Conservation (phyloP, 2,113 vertebrate species). For the Mesoclemmys tuberculata region DNA sequence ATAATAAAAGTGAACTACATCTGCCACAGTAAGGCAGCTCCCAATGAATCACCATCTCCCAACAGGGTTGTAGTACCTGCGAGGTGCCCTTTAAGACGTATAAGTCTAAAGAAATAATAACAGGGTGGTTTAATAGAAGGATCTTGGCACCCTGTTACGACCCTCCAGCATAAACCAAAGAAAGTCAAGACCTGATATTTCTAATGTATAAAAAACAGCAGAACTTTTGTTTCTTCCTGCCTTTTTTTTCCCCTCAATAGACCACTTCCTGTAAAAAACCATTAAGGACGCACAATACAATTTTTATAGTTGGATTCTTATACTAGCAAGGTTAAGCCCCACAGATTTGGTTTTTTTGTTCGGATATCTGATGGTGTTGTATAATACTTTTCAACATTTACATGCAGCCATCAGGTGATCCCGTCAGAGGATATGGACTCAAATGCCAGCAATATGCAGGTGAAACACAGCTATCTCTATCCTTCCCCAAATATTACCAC, state of each 20-base stretch:
- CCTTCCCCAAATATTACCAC: too few species aligned
- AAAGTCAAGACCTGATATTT: background rate
- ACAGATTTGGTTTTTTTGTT: background rate
- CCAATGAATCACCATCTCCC: background rate
- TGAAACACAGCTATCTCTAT: too few species aligned
- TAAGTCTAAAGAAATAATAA: too few species aligned
- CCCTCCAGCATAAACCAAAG: background rate
- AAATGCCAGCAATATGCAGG: too few species aligned
- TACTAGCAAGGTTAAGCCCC: background rate
- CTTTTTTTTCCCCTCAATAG: background rate
- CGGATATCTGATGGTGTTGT: background rate
- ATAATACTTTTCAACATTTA: background rate
- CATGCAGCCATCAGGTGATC: too few species aligned
- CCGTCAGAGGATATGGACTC: too few species aligned
- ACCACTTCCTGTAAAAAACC: background rate
- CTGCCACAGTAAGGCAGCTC: background rate
- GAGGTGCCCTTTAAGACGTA: background rate
- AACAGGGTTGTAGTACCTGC: background rate
- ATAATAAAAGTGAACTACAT: background rate
- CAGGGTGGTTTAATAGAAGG: too few species aligned
- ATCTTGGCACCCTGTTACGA: background rate
- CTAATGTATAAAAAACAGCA: background rate
- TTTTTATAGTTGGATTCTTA: background rate
- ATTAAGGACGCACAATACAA: background rate
- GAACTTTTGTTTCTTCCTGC: background rate